Conservation (phyloP, 1,140 invertebrate genomes). For the Pectinophora gossypiella region DNA sequence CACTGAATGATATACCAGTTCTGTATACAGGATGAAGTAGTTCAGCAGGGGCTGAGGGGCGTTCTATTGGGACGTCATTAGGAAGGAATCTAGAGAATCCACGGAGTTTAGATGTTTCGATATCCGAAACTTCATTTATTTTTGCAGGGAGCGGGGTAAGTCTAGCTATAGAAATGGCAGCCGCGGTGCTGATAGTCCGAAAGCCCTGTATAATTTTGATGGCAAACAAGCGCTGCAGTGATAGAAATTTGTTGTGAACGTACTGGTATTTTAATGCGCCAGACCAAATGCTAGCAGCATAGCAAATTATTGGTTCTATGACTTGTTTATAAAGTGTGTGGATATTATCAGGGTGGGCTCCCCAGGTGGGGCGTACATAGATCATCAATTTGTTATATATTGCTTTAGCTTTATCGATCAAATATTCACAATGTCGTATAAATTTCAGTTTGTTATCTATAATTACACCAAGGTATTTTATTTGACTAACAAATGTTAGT, state of each 20-base stretch:
- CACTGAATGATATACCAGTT: no score
- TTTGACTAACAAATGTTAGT: not conserved
- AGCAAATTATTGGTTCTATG: not conserved
- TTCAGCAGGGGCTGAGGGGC: not conserved
- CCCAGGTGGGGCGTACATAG: not conserved
- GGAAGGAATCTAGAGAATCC: not conserved
- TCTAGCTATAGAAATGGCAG: not conserved
- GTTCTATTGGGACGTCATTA: not conserved
- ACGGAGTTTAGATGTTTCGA: not conserved
- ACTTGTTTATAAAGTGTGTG: not conserved
- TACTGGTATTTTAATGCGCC: not conserved
- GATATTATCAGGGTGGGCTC: not conserved
- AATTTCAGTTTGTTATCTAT: not conserved
- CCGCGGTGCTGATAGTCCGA: not conserved
- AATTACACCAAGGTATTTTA: conserved; percentile 2
- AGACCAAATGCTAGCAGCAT: not conserved
- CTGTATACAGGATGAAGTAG: not conserved
- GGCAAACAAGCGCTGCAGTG: not conserved
- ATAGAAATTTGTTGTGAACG: not conserved
- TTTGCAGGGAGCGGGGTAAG: not conserved
- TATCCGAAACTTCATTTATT: not conserved
- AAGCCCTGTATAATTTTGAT: not conserved
- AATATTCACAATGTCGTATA: no score
- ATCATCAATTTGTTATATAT: not conserved
- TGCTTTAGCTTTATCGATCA: not conserved